A percentile compares a stretch with the other conserved stretches of the same genome.
phyloP scores from a whole-genome alignment of 2,797 vertebrate species.

The Sebastes itinus region DNA sequence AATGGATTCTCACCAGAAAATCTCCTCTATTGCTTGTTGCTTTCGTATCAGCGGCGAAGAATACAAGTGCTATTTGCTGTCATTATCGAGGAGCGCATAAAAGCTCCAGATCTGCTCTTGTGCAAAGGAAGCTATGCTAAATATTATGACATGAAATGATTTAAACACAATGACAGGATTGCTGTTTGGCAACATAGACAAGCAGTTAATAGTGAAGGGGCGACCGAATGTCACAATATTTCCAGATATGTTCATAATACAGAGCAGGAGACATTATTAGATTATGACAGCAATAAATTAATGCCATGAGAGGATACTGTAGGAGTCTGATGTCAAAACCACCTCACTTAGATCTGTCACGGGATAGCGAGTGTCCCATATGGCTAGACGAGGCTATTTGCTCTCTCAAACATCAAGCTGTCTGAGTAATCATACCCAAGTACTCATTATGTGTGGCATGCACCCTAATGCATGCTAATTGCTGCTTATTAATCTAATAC shows the following conservation, averaged over 20 bases:
- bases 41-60: constrained; percentile 51
- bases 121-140: constrained; percentile 56
- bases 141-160: constrained; percentile 64
- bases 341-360: constrained; percentile 53
- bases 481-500: constrained; percentile 60
- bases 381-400: constrained; percentile 60
- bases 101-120: constrained; percentile 65
- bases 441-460: constrained; percentile 64
- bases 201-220: constrained; percentile 36
- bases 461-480: constrained; percentile 76
- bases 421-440: constrained; percentile 66
- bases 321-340: constrained; percentile 43
- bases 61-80: constrained; percentile 66
- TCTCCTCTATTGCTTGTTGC: constrained; percentile 47
- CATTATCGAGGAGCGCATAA: constrained; percentile 71
- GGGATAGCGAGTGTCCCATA: constrained; percentile 49
- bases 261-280: constrained; percentile 44
- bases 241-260: constrained; percentile 40
- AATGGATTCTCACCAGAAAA: constrained; percentile 62
- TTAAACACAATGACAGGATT: constrained; percentile 52
- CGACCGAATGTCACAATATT: constrained; percentile 60
- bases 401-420: constrained; percentile 64
- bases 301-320: constrained; percentile 36
- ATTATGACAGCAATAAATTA: constrained; percentile 50
- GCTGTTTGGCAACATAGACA: constrained; percentile 55